Conservation (phyloP, 2,113 vertebrate species). For the Chiloscyllium plagiosum region DNA sequence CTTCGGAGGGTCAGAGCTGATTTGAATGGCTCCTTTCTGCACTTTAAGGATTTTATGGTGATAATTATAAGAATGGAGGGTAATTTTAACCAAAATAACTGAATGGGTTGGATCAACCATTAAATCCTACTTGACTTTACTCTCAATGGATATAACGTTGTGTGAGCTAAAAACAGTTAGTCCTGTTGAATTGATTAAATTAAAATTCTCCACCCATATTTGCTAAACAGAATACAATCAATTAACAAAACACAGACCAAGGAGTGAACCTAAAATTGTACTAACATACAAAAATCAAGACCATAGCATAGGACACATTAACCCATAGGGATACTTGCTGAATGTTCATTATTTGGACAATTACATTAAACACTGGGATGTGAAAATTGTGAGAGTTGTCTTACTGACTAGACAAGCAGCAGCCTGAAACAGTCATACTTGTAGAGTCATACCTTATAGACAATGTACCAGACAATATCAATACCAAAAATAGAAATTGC, state of each 20-base stretch:
- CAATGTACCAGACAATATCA: no score
- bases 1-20: no score
- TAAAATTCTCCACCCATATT: background rate
- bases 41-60: background rate
- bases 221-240: background rate
- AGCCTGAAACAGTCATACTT: no score
- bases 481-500: background rate
- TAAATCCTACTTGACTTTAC: background rate
- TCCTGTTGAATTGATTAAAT: background rate
- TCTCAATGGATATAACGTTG: background rate
- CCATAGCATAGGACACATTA: background rate
- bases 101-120: background rate
- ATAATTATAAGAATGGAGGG: background rate
- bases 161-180: background rate
- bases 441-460: no score
- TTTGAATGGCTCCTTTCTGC: no score
- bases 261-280: background rate
- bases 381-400: no score
- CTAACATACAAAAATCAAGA: background rate
- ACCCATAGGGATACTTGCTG: background rate
- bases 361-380: background rate
- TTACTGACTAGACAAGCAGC: no score
- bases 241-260: background rate
- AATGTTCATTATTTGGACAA: background rate
- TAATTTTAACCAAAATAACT: background rate